Conservation (phyloP, 2,113 vertebrate species). For the Phyllostomus hastatus region DNA sequence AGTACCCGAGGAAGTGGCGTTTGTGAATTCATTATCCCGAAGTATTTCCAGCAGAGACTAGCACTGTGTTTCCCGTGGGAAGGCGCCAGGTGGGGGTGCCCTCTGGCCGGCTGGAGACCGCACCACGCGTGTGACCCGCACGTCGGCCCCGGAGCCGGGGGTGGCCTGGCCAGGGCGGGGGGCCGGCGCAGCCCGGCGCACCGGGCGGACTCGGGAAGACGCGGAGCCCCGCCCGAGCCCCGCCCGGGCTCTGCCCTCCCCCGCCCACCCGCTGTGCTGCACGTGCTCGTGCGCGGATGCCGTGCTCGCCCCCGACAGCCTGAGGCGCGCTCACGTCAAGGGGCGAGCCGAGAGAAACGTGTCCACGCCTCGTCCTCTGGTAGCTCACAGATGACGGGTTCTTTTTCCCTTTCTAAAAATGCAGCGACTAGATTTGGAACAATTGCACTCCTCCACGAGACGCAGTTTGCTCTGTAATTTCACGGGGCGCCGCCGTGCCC, state of each 20-base stretch:
- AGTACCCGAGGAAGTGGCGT: conserved; percentile 73
- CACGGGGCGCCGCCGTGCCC: background rate
- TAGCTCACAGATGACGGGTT: background rate
- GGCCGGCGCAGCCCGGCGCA: fast-evolving
- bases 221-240: background rate
- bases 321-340: background rate
- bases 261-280: no score
- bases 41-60: conserved; percentile 65
- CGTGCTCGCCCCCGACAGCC: background rate
- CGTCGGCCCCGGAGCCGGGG: background rate
- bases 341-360: conserved; percentile 35
- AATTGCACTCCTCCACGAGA: conserved; percentile 31
- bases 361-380: conserved; percentile 31
- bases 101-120: background rate
- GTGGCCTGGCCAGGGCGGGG: background rate
- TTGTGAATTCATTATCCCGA: conserved; percentile 72
- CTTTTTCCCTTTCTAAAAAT: conserved; percentile 55
- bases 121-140: background rate
- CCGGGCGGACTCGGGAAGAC: background rate
- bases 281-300: background rate
- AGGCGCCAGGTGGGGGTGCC: background rate
- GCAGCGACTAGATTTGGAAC: conserved; percentile 47
- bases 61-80: conserved; percentile 17
- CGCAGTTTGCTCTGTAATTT: background rate
- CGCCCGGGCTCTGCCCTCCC: background rate